Percentiles rank a stretch among this genome's conserved stretches.
phyloP scores from a whole-genome alignment of 2,888 invertebrate species.

The Vesta saturnalis region DNA sequence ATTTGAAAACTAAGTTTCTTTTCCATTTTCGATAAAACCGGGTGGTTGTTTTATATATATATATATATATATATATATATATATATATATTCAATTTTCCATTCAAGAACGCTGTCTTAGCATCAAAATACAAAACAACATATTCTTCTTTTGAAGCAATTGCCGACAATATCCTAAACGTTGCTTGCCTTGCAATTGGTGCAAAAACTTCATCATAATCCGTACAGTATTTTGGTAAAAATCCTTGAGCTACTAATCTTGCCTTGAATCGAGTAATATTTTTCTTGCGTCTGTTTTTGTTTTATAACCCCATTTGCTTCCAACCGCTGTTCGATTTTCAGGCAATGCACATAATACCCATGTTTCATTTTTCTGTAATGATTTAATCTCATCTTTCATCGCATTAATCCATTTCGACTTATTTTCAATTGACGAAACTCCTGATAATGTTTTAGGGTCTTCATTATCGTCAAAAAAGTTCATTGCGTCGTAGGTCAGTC shows the following conservation, averaged over 20 bases:
- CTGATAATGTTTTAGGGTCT: too few relatives aligned
- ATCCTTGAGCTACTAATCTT: not conserved
- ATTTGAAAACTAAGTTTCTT: too few relatives aligned
- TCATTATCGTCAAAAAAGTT: not conserved
- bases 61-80: too few relatives aligned
- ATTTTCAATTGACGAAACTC: not conserved
- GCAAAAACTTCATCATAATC: not conserved
- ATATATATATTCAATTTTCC: too few relatives aligned
- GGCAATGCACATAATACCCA: constrained; percentile 42
- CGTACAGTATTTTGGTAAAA: not conserved
- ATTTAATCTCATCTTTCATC: not conserved
- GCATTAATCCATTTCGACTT: not conserved
- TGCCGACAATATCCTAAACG: not conserved
- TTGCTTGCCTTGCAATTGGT: too few relatives aligned
- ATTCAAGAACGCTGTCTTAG: not conserved
- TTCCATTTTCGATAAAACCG: too few relatives aligned
- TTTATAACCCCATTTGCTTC: not conserved
- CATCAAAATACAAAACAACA: not conserved
- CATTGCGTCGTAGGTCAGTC: not conserved
- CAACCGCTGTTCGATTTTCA: not conserved
- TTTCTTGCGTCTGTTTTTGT: not conserved
- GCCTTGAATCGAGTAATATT: not conserved
- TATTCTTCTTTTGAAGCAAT: not conserved
- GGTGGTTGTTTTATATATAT: too few relatives aligned
- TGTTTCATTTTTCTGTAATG: constrained; percentile 34